Percentiles rank a stretch among this genome's conserved stretches.
Evolutionary conservation across 2,888 invertebrate species (phyloP).

Genomic region (Thera britannica): DNA sequence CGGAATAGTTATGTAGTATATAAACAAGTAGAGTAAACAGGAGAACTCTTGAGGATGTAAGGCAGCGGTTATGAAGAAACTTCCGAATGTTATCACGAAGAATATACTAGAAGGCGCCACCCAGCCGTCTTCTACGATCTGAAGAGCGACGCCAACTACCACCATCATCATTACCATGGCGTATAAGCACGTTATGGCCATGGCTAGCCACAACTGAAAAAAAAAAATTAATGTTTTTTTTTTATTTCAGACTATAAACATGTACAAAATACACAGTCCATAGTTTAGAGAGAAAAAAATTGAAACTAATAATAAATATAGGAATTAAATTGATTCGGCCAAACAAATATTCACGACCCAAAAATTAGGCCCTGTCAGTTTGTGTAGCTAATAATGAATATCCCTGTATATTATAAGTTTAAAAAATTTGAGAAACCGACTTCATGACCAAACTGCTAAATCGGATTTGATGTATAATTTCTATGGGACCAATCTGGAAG

Average conservation of each 20-base stretch:
- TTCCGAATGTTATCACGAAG: constrained; percentile 89
- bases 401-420: too few species aligned
- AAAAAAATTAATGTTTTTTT: constrained; percentile 24
- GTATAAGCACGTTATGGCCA: constrained; percentile 90
- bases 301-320: too few species aligned
- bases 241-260: not conserved
- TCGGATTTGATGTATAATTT: too few species aligned
- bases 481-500: too few species aligned
- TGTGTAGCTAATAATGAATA: too few species aligned
- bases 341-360: too few species aligned
- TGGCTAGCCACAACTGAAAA: constrained; percentile 88
- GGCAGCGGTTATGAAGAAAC: constrained; percentile 87
- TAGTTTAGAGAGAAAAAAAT: too few species aligned
- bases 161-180: constrained; percentile 95
- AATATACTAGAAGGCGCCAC: constrained; percentile 94
- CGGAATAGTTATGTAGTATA: constrained; percentile 95
- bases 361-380: too few species aligned
- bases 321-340: too few species aligned
- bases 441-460: too few species aligned
- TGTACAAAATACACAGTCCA: too few species aligned
- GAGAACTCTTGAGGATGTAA: constrained; percentile 92
- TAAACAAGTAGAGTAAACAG: constrained; percentile 89
- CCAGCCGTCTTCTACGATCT: constrained; percentile 91
- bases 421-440: too few species aligned
- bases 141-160: constrained; percentile 90